Percentiles rank a stretch among this genome's conserved stretches.
phyloP scores from a whole-genome alignment of 1,140 invertebrate genomes.

The Pseudomyrmex cubaensis region DNA sequence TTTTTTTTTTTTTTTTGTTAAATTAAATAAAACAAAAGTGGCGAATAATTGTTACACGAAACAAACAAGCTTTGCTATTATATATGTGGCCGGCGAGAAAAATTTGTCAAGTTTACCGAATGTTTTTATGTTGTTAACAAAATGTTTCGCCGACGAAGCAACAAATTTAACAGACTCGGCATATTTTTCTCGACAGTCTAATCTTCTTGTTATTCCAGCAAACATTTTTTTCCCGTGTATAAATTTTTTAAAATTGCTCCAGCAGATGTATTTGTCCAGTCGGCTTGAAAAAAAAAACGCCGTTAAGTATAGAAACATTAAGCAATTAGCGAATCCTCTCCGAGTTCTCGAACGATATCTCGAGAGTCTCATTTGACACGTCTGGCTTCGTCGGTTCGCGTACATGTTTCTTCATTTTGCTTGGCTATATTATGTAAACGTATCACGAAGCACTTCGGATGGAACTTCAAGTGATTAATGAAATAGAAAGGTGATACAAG shows the following conservation, averaged over 20 bases:
- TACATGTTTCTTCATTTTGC: neutral
- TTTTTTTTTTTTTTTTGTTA: no score
- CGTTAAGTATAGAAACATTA: constrained; percentile 4
- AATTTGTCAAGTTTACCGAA: no score
- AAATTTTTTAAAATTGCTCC: neutral
- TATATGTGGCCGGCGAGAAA: no score
- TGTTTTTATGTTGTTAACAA: no score
- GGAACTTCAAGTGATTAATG: constrained; percentile 27
- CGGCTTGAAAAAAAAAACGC: neutral
- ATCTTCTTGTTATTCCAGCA: no score
- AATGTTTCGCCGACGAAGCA: no score
- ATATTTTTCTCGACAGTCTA: no score
- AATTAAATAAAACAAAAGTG: constrained; percentile 4
- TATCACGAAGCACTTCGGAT: constrained; percentile 20
- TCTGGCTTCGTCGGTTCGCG: constrained; percentile 13
- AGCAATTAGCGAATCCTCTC: neutral
- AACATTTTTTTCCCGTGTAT: no score
- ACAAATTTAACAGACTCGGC: no score
- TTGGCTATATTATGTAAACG: constrained; percentile 29
- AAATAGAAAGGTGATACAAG: constrained; percentile 44
- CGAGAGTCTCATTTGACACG: constrained; percentile 3
- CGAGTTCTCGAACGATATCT: no score
- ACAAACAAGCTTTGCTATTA: no score
- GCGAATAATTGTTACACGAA: constrained; percentile 1
- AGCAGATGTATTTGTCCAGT: constrained; percentile 9